A percentile compares a stretch with the other conserved stretches of the same genome.
phyloP scores from a whole-genome alignment of 1,140 invertebrate genomes.

The Nasonia longicornis region DNA sequence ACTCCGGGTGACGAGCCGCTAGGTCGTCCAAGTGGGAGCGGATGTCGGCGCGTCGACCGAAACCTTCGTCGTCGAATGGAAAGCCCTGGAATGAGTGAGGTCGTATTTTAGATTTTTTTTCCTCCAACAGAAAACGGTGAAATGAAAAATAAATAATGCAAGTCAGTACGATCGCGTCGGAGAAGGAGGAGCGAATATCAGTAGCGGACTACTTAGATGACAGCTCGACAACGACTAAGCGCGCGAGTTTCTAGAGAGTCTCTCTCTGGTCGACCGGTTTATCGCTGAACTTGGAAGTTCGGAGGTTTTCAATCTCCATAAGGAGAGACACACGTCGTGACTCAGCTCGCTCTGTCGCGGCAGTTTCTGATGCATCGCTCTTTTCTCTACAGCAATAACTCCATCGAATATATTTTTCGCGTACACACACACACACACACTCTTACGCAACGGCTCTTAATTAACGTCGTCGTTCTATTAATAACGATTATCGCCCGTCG shows the following conservation, averaged over 20 bases:
- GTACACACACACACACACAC: neutral
- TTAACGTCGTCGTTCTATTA: neutral
- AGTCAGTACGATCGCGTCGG: neutral
- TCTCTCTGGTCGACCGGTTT: constrained; percentile 25
- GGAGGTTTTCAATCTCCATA: constrained; percentile 43
- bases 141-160: neutral
- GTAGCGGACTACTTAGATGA: neutral
- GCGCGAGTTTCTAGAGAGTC: neutral
- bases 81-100: constrained; percentile 71
- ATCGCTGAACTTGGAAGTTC: constrained; percentile 38
- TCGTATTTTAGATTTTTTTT: neutral
- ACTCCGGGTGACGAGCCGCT: constrained; percentile 73
- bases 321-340: constrained; percentile 25
- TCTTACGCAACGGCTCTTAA: neutral
- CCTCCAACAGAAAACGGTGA: too few relatives aligned
- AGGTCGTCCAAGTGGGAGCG: constrained; percentile 72
- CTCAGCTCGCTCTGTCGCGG: neutral
- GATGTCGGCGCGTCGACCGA: constrained; percentile 69
- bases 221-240: constrained; percentile 6
- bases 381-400: neutral
- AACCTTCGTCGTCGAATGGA: constrained; percentile 75
- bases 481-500: neutral
- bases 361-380: neutral
- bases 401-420: neutral
- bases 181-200: neutral